Conservation (phyloP, 2,797 vertebrate species). For the Masticophis lateralis region DNA sequence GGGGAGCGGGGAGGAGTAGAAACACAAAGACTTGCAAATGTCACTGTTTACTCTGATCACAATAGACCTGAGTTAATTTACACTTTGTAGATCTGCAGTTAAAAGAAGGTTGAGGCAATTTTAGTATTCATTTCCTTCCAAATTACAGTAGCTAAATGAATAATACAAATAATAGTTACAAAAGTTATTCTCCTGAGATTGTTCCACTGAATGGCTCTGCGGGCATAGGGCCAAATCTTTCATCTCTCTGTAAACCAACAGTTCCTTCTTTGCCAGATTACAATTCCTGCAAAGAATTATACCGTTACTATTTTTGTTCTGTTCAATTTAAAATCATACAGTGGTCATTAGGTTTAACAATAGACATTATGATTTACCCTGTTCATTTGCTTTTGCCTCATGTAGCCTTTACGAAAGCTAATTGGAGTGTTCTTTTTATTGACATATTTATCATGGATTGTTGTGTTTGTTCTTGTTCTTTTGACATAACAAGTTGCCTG, state of each 20-base stretch:
- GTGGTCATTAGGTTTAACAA: constrained; percentile 27
- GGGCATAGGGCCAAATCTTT: constrained; percentile 12
- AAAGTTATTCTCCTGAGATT: constrained; percentile 17
- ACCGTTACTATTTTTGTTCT: constrained; percentile 18
- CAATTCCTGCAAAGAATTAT: constrained; percentile 8
- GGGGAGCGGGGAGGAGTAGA: background rate
- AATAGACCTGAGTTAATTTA: background rate
- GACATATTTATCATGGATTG: background rate
- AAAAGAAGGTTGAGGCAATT: background rate
- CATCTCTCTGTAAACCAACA: constrained; percentile 3
- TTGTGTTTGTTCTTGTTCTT: background rate
- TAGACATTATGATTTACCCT: constrained; percentile 15
- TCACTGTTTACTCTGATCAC: background rate
- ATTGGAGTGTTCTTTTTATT: constrained; percentile 3
- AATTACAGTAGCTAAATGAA: constrained; percentile 8
- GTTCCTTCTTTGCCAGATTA: background rate
- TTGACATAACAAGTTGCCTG: background rate
- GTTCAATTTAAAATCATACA: constrained; percentile 24
- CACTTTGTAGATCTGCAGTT: background rate
- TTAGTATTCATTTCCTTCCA: background rate
- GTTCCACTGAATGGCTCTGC: background rate
- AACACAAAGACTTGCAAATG: background rate
- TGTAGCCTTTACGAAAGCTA: constrained; percentile 12
- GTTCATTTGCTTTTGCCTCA: constrained; percentile 11
- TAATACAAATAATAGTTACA: constrained; percentile 14